Evolutionary conservation across 1,140 invertebrate species (phyloP).

Genomic region (Eulimnadia texana): DNA sequence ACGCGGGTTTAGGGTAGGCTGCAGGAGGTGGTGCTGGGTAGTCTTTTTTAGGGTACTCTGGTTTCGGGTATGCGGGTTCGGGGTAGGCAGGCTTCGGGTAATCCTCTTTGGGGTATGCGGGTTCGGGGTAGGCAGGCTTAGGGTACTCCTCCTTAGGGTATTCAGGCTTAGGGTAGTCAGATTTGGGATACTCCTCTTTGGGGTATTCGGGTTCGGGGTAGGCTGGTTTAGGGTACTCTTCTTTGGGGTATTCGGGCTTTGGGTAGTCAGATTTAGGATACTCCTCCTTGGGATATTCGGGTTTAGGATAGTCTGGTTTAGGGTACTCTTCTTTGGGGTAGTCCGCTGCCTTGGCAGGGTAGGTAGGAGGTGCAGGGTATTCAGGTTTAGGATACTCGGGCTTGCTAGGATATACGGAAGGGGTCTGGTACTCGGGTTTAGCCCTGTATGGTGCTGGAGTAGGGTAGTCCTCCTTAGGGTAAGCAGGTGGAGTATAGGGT

Average conservation of each 20-base stretch:
- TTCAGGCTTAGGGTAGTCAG: not conserved
- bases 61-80: not conserved
- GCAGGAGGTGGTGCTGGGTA: not conserved
- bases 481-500: not conserved
- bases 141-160: not conserved
- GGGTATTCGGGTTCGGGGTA: too few relatives aligned
- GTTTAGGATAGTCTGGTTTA: too few relatives aligned
- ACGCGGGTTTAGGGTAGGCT: not conserved
- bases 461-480: not conserved
- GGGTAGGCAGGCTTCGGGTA: not conserved
- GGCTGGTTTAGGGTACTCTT: not conserved
- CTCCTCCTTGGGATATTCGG: not conserved
- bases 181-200: too few relatives aligned
- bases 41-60: not conserved
- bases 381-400: not conserved
- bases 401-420: not conserved
- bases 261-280: too few relatives aligned
- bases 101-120: not conserved
- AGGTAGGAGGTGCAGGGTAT: not conserved
- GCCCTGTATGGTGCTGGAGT: not conserved
- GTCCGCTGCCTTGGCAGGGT: not conserved
- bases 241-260: too few relatives aligned
- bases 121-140: not conserved
- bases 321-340: too few relatives aligned
- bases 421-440: not conserved